These are phyloP conservation scores for Eilema caniola DNA, from an alignment of 2,888 invertebrate genomes.

Conservation along the genomic window DNA sequence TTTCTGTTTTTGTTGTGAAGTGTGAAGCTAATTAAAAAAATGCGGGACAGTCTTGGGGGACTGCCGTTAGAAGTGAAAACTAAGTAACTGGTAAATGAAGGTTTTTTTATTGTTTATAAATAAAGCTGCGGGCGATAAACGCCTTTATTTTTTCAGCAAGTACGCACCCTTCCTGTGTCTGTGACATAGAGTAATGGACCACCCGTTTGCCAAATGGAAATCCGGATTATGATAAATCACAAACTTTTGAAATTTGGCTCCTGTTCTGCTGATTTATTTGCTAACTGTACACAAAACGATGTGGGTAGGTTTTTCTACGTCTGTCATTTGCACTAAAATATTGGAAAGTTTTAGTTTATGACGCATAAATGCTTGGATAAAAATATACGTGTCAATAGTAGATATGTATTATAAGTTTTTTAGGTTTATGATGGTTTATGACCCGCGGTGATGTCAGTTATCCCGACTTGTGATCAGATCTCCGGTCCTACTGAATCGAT, in stretches of 20 bases:
- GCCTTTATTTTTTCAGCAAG: slow-evolving; percentile 70
- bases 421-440: too few species aligned
- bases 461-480: too few species aligned
- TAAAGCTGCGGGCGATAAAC: slow-evolving; percentile 43
- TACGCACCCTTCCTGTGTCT: slow-evolving; percentile 81
- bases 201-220: slow-evolving; percentile 82
- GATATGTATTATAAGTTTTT: too few species aligned
- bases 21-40: slow-evolving; percentile 12
- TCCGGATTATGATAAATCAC: slow-evolving; percentile 85
- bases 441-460: too few species aligned
- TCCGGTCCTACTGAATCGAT: too few species aligned
- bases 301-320: slow-evolving; percentile 63
- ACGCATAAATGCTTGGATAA: slow-evolving; percentile 5
- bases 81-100: background rate
- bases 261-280: slow-evolving; percentile 80
- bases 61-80: background rate
- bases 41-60: background rate
- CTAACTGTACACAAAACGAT: slow-evolving; percentile 73
- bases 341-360: slow-evolving; percentile 38
- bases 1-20: slow-evolving; percentile 17
- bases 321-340: slow-evolving; percentile 51
- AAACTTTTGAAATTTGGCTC: slow-evolving; percentile 84
- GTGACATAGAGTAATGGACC: slow-evolving; percentile 85
- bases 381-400: background rate
- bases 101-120: slow-evolving; percentile 47